These are phyloP conservation scores for Propithecus deckenii DNA, from an alignment of 2,797 vertebrate species.

Conservation along the genomic window DNA sequence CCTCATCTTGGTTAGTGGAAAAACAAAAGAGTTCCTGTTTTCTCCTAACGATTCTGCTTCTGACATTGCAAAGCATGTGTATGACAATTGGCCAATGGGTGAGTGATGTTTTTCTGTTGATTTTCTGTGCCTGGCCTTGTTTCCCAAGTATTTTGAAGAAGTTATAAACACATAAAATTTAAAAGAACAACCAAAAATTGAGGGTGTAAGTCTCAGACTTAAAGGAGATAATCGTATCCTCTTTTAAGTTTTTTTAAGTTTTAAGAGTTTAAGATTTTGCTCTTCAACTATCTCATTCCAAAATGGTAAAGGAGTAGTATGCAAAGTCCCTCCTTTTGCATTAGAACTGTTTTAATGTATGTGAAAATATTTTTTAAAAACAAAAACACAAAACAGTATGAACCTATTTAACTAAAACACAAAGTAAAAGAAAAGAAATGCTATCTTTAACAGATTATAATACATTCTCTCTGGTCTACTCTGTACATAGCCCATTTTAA, in stretches of 20 bases:
- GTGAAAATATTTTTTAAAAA: not conserved
- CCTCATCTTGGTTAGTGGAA: constrained; percentile 98
- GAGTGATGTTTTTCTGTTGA: constrained; percentile 81
- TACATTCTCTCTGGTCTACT: not conserved
- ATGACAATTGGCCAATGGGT: constrained; percentile 99
- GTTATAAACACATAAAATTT: not conserved
- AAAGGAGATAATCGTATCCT: not conserved
- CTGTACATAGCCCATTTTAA: not conserved
- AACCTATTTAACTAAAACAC: constrained; percentile 11
- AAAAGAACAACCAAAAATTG: not conserved
- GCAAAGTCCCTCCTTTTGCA: not conserved
- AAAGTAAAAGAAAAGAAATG: constrained; percentile 14
- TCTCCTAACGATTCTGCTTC: constrained; percentile 97
- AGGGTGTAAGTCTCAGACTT: not conserved
- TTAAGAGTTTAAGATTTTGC: not conserved
- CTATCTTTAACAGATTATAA: not conserved
- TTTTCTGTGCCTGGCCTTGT: not conserved
- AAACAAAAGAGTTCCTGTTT: constrained; percentile 99
- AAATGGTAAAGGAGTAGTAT: not conserved
- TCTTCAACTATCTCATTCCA: not conserved
- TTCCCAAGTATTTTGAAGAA: not conserved
- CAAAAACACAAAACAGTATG: not conserved
- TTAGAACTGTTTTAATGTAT: not conserved
- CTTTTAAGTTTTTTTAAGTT: not conserved
- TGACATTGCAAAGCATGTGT: constrained; percentile 98